Conservation (phyloP, 37 sponge, comb jelly and placozoan species). For the Beroe ovata region DNA sequence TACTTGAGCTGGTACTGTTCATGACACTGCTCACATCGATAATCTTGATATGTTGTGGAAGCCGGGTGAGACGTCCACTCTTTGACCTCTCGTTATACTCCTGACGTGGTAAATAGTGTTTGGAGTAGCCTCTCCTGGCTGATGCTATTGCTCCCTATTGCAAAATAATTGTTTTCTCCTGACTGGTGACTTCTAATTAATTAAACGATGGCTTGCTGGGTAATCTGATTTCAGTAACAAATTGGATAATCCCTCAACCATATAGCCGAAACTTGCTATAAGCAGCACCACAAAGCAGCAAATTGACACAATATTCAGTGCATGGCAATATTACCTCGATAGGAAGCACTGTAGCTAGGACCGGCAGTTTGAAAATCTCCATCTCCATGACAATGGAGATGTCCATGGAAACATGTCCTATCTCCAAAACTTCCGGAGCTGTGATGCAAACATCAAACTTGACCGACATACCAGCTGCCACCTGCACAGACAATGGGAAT, state of each 20-base stretch:
- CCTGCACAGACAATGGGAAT: slow-evolving; percentile 73
- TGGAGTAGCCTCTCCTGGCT: too few relatives aligned
- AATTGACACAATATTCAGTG: too few relatives aligned
- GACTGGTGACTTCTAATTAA: too few relatives aligned
- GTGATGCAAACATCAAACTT: slow-evolving; percentile 78
- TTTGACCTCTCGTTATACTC: slow-evolving; percentile 41
- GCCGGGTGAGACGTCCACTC: slow-evolving; percentile 38
- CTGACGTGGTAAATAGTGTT: too few relatives aligned
- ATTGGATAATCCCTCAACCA: too few relatives aligned
- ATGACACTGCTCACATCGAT: slow-evolving; percentile 43
- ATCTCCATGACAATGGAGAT: slow-evolving; percentile 82
- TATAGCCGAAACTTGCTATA: too few relatives aligned
- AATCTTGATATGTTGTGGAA: slow-evolving; percentile 44
- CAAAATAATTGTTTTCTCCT: too few relatives aligned
- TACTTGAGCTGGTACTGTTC: slow-evolving; percentile 26
- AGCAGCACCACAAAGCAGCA: too few relatives aligned
- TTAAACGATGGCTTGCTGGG: too few relatives aligned
- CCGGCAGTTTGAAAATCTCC: slow-evolving; percentile 75
- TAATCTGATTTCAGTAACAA: too few relatives aligned
- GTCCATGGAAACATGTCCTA: slow-evolving; percentile 70
- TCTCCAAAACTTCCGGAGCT: slow-evolving; percentile 84
- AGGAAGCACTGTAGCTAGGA: slow-evolving; percentile 85
- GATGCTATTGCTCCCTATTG: too few relatives aligned
- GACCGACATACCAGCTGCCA: slow-evolving; percentile 87
- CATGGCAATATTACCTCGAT: slow-evolving; percentile 22